Percentiles rank a stretch among this genome's conserved stretches.
These are phyloP conservation scores for Digitonthophagus gazella DNA, from an alignment of 2,888 invertebrate species.

Conservation along the genomic window DNA sequence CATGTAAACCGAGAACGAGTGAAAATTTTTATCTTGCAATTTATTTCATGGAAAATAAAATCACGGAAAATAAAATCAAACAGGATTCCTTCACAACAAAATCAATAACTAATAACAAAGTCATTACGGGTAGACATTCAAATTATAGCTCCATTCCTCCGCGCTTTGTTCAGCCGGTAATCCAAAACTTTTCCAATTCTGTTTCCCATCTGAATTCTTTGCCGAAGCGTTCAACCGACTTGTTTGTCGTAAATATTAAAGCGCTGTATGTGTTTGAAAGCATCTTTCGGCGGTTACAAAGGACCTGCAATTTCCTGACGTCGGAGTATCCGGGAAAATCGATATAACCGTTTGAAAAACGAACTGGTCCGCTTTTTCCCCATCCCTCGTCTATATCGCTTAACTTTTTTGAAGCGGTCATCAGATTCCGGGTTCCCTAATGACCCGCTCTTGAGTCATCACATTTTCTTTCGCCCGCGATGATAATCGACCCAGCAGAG, in stretches of 20 bases:
- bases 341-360: slow-evolving; percentile 32
- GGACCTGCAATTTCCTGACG: slow-evolving; percentile 42
- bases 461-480: slow-evolving; percentile 23
- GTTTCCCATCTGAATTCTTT: background rate
- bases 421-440: slow-evolving; percentile 41
- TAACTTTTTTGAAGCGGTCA: slow-evolving; percentile 41
- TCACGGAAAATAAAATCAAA: too few species aligned
- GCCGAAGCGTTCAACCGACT: slow-evolving; percentile 35
- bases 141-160: background rate
- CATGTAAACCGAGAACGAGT: too few species aligned
- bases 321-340: slow-evolving; percentile 35
- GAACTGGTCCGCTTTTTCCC: slow-evolving; percentile 34
- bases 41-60: too few species aligned
- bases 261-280: slow-evolving; percentile 44
- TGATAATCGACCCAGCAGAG: background rate
- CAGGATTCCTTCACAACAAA: too few species aligned
- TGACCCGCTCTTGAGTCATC: slow-evolving; percentile 45
- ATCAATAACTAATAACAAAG: background rate
- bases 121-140: background rate
- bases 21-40: too few species aligned
- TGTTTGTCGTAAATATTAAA: slow-evolving; percentile 48
- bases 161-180: background rate
- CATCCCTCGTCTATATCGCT: slow-evolving; percentile 35
- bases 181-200: background rate
- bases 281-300: slow-evolving; percentile 42